A percentile compares a stretch with the other conserved stretches of the same genome.
phyloP scores from a whole-genome alignment of 2,888 invertebrate genomes.

The Volucella inanis region DNA sequence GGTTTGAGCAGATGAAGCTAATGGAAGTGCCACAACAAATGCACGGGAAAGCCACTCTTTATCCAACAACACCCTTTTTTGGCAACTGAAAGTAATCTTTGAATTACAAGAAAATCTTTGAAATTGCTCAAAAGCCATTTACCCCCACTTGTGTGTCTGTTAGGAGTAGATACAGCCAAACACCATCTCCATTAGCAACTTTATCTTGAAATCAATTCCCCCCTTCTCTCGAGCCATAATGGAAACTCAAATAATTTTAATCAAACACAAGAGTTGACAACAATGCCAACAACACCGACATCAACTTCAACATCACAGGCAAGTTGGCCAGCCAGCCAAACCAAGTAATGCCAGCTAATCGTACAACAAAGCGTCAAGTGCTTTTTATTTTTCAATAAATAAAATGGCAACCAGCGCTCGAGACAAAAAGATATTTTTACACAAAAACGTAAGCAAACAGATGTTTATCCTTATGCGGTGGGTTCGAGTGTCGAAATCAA shows the following conservation, averaged over 20 bases:
- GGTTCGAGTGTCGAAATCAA: constrained; percentile 62
- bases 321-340: too few species aligned
- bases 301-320: too few species aligned
- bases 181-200: not conserved
- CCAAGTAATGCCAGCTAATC: constrained; percentile 20
- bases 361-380: constrained; percentile 28
- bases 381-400: not conserved
- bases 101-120: too few species aligned
- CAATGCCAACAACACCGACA: constrained; percentile 8
- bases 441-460: constrained; percentile 51
- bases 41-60: too few species aligned
- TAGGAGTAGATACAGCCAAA: too few species aligned
- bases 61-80: too few species aligned
- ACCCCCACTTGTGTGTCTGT: too few species aligned
- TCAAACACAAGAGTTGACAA: constrained; percentile 39
- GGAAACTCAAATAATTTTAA: constrained; percentile 30
- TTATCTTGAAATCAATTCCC: constrained; percentile 3
- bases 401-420: constrained; percentile 30
- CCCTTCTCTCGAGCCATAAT: not conserved
- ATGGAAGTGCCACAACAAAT: too few species aligned
- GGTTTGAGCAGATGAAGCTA: too few species aligned
- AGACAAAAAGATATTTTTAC: constrained; percentile 14
- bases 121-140: too few species aligned
- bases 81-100: too few species aligned
- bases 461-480: constrained; percentile 60